A percentile compares a stretch with the other conserved stretches of the same genome.
These are phyloP conservation scores for Clostera curtula DNA, from an alignment of 2,888 invertebrate genomes.

Conservation along the genomic window DNA sequence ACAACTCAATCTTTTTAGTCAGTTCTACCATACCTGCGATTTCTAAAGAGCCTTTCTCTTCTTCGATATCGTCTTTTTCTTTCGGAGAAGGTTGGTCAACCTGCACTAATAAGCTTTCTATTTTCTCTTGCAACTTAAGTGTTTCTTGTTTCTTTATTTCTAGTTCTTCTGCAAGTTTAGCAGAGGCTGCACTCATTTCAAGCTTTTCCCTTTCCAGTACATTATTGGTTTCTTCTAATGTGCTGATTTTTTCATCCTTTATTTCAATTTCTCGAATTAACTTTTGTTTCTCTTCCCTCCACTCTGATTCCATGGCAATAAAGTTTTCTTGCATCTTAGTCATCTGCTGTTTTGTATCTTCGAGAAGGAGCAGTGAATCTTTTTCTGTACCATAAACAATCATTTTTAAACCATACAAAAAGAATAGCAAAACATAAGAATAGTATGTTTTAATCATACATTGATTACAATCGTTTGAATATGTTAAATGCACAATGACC, in stretches of 20 bases:
- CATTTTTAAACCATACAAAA: too few species aligned
- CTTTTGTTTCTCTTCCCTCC: constrained; percentile 79
- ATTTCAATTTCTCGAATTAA: constrained; percentile 70
- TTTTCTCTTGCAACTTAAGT: constrained; percentile 43
- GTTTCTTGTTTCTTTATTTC: constrained; percentile 65
- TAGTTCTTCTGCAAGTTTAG: constrained; percentile 70
- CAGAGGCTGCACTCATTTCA: constrained; percentile 69
- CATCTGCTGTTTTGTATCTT: constrained; percentile 88
- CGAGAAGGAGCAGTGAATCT: constrained; percentile 81
- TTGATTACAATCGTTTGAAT: too few species aligned
- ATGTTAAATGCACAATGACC: too few species aligned
- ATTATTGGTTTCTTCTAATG: constrained; percentile 73
- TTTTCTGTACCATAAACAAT: too few species aligned
- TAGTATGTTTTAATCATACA: too few species aligned
- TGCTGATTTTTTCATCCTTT: constrained; percentile 71
- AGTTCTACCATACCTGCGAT: constrained; percentile 58
- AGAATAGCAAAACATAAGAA: too few species aligned
- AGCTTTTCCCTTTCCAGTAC: constrained; percentile 64
- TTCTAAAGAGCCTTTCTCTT: constrained; percentile 75
- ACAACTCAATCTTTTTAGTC: constrained; percentile 64
- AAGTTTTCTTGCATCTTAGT: constrained; percentile 87
- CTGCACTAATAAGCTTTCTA: constrained; percentile 29
- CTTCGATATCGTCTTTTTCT: constrained; percentile 56
- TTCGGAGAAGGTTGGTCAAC: constrained; percentile 24
- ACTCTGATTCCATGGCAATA: constrained; percentile 79